A percentile compares a stretch with the other conserved stretches of the same genome.
phyloP scores from a whole-genome alignment of 2,888 invertebrate genomes.

The Stictocephala bisonia region DNA sequence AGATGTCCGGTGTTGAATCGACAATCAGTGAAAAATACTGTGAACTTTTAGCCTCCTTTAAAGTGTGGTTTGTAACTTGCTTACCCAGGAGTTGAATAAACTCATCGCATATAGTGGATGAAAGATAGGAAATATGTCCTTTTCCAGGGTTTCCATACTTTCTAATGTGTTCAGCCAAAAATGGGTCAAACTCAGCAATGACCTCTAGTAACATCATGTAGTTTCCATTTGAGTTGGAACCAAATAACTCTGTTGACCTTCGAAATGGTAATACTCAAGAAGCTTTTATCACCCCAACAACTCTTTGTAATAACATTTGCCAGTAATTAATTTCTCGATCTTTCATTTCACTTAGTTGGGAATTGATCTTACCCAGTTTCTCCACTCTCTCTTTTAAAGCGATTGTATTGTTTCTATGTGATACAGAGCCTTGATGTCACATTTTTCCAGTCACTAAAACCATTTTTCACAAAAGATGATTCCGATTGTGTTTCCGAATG shows the following conservation, averaged over 20 bases:
- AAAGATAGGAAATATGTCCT: slow-evolving; percentile 21
- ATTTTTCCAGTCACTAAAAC: slow-evolving; percentile 4
- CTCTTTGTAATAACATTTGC: slow-evolving; percentile 1
- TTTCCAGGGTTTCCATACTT: slow-evolving; percentile 33
- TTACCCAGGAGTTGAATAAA: slow-evolving; percentile 39
- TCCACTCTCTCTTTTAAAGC: slow-evolving; percentile 22
- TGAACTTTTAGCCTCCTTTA: slow-evolving; percentile 1
- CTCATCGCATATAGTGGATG: slow-evolving; percentile 10
- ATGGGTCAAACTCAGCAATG: slow-evolving; percentile 25
- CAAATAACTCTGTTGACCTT: slow-evolving; percentile 29
- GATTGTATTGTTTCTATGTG: background rate
- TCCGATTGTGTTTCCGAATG: slow-evolving; percentile 17
- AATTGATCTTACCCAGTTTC: slow-evolving; percentile 18
- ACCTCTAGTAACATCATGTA: slow-evolving; percentile 28
- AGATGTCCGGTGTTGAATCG: slow-evolving; percentile 48
- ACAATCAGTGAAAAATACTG: slow-evolving; percentile 46
- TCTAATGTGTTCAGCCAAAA: slow-evolving; percentile 16
- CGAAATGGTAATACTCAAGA: slow-evolving; percentile 10
- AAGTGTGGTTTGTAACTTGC: slow-evolving; percentile 28
- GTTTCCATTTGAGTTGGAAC: slow-evolving; percentile 27
- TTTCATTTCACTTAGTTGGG: background rate
- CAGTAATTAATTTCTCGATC: slow-evolving; percentile 16
- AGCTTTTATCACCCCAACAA: slow-evolving; percentile 10
- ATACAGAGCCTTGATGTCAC: background rate
- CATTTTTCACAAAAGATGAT: too few species aligned